These are phyloP conservation scores for Danio kyathit DNA, from an alignment of 2,797 vertebrate genomes.

Conservation along the genomic window DNA sequence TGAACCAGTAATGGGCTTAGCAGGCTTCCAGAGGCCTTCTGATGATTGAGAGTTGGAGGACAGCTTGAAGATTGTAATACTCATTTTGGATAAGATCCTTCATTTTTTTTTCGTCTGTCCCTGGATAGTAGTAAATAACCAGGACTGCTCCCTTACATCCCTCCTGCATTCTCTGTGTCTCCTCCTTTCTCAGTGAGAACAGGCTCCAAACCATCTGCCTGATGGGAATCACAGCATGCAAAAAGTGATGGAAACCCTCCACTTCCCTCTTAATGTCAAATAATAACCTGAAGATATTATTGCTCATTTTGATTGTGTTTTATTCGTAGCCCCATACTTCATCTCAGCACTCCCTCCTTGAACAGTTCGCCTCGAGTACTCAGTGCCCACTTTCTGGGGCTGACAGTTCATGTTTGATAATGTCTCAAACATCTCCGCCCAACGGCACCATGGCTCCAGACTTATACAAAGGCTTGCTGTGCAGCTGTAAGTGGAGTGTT, in stretches of 20 bases:
- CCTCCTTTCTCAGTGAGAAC: conserved; percentile 16
- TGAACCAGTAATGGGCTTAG: conserved; percentile 70
- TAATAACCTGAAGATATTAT: conserved; percentile 62
- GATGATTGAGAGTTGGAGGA: conserved; percentile 59
- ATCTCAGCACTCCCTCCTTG: conserved; percentile 47
- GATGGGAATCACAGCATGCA: conserved; percentile 46
- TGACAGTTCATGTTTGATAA: conserved; percentile 57
- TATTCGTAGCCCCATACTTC: conserved; percentile 42
- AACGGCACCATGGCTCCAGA: conserved; percentile 17
- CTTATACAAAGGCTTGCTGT: conserved; percentile 37
- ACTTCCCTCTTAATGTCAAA: conserved; percentile 55
- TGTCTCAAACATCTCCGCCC: conserved; percentile 40
- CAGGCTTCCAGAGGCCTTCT: conserved; percentile 60
- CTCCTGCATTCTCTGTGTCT: conserved; percentile 18
- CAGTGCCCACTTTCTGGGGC: conserved; percentile 29
- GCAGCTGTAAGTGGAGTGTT: conserved; percentile 17
- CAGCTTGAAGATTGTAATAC: conserved; percentile 58
- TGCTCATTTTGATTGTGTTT: conserved; percentile 56
- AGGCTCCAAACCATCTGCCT: conserved; percentile 48
- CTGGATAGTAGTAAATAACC: conserved; percentile 48
- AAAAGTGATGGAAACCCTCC: conserved; percentile 47
- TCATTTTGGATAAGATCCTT: conserved; percentile 58
- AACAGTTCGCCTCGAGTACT: conserved; percentile 53
- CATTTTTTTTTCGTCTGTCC: conserved; percentile 34
- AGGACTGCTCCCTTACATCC: conserved; percentile 20